phyloP scores from a whole-genome alignment of 2,888 invertebrate species.

The Galerucella calmariensis region DNA sequence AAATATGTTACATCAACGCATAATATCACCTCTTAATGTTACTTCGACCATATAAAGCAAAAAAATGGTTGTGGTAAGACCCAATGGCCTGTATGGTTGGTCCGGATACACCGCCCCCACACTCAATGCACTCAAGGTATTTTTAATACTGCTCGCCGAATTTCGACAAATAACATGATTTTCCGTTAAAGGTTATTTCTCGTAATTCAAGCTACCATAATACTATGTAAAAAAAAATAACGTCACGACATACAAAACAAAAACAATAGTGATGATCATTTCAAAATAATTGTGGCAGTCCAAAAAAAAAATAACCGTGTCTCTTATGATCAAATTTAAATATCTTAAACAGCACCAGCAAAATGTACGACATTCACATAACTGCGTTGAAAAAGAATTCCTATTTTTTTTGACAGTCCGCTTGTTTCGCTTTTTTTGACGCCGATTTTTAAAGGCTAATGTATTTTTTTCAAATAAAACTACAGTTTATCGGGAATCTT shows the following conservation, averaged over 20 bases:
- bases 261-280: constrained; percentile 16
- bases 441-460: no score
- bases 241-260: constrained; percentile 28
- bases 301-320: no score
- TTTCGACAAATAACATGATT: constrained; percentile 48
- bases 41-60: constrained; percentile 42
- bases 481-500: no score
- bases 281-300: constrained; percentile 17
- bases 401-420: not conserved
- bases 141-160: constrained; percentile 51
- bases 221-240: constrained; percentile 23
- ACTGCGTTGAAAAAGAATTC: not conserved
- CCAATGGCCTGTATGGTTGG: constrained; percentile 62
- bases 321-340: no score
- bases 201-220: constrained; percentile 31
- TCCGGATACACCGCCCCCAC: constrained; percentile 62
- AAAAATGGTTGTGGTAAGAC: constrained; percentile 56
- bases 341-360: not conserved
- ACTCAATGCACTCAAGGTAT: constrained; percentile 66
- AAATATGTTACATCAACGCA: constrained; percentile 8
- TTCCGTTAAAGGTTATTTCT: constrained; percentile 22
- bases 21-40: constrained; percentile 37
- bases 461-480: no score
- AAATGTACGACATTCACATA: constrained; percentile 11
- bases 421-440: constrained; percentile 3